These are phyloP conservation scores for Tillus elongatus DNA, from an alignment of 2,888 invertebrate genomes.

Conservation along the genomic window DNA sequence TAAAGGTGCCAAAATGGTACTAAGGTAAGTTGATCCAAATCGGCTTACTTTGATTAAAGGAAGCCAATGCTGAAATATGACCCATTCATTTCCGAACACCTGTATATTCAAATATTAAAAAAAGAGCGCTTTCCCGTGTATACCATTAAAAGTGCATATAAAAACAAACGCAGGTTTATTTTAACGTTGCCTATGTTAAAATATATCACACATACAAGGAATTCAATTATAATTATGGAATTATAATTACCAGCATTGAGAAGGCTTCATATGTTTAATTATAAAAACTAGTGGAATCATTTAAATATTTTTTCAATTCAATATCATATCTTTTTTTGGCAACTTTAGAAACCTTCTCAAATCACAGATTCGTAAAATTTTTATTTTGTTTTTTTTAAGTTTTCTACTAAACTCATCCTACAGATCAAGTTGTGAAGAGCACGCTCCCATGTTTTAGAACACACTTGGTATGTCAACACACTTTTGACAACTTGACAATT, in stretches of 20 bases:
- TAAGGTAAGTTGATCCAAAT: too few relatives aligned
- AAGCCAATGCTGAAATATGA: neutral
- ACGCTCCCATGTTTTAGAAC: too few relatives aligned
- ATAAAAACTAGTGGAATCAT: constrained; percentile 29
- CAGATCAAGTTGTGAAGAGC: too few relatives aligned
- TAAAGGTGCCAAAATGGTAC: too few relatives aligned
- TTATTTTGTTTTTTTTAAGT: too few relatives aligned
- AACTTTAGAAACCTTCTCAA: constrained; percentile 43
- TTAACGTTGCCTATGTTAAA: constrained; percentile 21
- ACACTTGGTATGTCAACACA: too few relatives aligned
- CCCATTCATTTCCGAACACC: neutral
- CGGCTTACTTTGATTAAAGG: too few relatives aligned
- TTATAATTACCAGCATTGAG: constrained; percentile 39
- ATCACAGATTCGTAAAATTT: constrained; percentile 43
- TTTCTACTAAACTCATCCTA: constrained; percentile 7
- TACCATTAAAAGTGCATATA: too few relatives aligned
- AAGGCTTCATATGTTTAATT: constrained; percentile 33
- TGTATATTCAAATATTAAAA: neutral
- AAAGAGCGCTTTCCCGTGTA: too few relatives aligned
- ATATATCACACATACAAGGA: constrained; percentile 42
- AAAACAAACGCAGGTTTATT: constrained; percentile 9
- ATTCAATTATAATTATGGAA: constrained; percentile 37
- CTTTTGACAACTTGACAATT: too few relatives aligned
- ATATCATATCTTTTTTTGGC: constrained; percentile 31
- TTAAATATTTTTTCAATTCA: constrained; percentile 14